Evolutionary conservation across 2,113 vertebrate genomes (phyloP), one percentile per base, ranked within the genome.

Genomic region (Heterocephalus glaber): DNA sequence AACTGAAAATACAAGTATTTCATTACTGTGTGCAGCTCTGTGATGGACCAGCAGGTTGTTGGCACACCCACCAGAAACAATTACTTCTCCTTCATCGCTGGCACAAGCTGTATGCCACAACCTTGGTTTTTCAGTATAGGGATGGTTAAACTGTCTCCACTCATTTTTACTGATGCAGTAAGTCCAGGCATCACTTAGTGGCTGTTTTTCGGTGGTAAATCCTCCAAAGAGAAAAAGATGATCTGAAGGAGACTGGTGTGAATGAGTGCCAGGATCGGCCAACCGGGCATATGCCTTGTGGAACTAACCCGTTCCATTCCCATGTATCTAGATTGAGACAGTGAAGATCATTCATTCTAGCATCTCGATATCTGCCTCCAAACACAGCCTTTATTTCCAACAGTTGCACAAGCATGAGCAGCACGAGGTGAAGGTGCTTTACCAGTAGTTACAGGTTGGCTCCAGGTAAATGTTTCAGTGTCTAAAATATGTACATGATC

Each of bases 401-500:
- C 95, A 0, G 99, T 99, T 22, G 99, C 99, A 13, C 99, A 99
- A 92, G 99, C 99, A 4, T 99, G 99, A 76, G 99, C 99, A 4
- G 99, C 99, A 19, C 99, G 98, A 1, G 99, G 99, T 0, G 99
- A 99, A 0, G 99, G 99, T 0, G 99, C 97, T 94, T 99, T 99
- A 1, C 99, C 99, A 97, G 98, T 99, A 8, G 99, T 99, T 92
- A 99, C 95, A 22, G 99, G 99, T 94, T 99, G n/a, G n/a, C n/a
- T n/a, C n/a, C n/a, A n/a, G n/a, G n/a, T n/a, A n/a, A n/a, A n/a
- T n/a, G n/a, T n/a, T n/a, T n/a, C n/a, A n/a, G n/a, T n/a, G n/a
- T n/a, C n/a, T n/a, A n/a, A n/a, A n/a, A n/a, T n/a, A n/a, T 99
- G 99, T 82, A 99, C 99, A 5, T 99, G 99, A 92, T 99, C 99